A percentile compares a stretch with the other conserved stretches of the same genome.
Evolutionary conservation across 2,113 vertebrate species (phyloP).

Genomic region (Crotophaga sulcirostris): DNA sequence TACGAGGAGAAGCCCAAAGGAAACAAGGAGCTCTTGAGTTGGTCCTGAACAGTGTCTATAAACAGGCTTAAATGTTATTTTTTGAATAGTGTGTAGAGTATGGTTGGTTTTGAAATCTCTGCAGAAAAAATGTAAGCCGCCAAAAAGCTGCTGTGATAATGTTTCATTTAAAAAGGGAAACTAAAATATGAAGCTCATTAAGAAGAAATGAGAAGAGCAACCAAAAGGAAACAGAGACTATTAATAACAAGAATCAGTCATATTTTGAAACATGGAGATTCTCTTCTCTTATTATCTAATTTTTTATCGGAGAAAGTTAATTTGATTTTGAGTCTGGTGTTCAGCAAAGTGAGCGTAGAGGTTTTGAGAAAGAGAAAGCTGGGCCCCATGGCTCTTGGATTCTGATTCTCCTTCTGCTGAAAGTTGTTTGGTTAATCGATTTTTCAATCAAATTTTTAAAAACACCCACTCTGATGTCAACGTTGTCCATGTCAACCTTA

Average conservation of each 20-base stretch:
- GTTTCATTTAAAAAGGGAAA: neutral
- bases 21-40: neutral
- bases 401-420: neutral
- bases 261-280: neutral
- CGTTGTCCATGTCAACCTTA: neutral
- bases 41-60: neutral
- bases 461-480: neutral
- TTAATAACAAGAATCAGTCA: neutral
- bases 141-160: neutral
- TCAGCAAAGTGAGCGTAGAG: neutral
- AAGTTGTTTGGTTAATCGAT: neutral
- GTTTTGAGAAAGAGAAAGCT: neutral
- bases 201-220: neutral
- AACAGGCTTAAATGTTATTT: neutral
- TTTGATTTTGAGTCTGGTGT: neutral
- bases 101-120: neutral
- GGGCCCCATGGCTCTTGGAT: neutral
- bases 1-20: neutral
- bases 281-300: neutral
- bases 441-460: neutral
- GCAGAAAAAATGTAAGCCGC: neutral
- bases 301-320: neutral
- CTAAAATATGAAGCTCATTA: neutral
- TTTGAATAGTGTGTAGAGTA: neutral
- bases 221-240: neutral